These are phyloP conservation scores for Rhingia campestris DNA, from an alignment of 2,888 invertebrate species.

Conservation along the genomic window DNA sequence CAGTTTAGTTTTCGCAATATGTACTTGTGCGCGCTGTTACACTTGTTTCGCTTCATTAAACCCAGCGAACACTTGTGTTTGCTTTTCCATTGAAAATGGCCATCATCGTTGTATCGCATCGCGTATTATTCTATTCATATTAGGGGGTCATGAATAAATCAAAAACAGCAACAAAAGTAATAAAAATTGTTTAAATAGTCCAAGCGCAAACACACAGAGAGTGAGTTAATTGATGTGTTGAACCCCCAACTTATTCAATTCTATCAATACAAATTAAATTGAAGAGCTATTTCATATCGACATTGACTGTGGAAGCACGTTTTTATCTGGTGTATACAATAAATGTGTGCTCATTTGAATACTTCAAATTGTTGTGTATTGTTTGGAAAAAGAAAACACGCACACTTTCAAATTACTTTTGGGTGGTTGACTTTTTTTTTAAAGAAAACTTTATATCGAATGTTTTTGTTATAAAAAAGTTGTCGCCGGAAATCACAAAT, in stretches of 20 bases:
- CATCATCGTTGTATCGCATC: slow-evolving; percentile 32
- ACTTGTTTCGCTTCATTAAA: slow-evolving; percentile 68
- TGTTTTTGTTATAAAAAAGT: no score
- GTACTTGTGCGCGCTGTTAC: slow-evolving; percentile 2
- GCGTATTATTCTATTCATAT: slow-evolving; percentile 48
- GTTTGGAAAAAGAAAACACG: no score
- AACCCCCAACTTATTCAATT: slow-evolving; percentile 66
- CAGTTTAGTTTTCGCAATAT: slow-evolving; percentile 50
- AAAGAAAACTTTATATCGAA: no score
- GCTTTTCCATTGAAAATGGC: slow-evolving; percentile 39
- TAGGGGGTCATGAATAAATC: slow-evolving; percentile 53
- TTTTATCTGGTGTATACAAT: slow-evolving; percentile 36
- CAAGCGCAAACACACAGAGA: slow-evolving; percentile 52
- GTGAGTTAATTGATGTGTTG: slow-evolving; percentile 72
- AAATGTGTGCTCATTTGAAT: background rate
- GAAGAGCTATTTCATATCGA: slow-evolving; percentile 49
- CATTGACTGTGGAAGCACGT: slow-evolving; percentile 34
- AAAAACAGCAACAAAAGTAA: background rate
- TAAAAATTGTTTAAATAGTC: slow-evolving; percentile 49
- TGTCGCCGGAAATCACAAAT: no score
- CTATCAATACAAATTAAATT: slow-evolving; percentile 71
- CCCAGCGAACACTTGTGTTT: slow-evolving; percentile 48
- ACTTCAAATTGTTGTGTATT: no score
- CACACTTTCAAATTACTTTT: no score
- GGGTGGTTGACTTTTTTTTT: no score